phyloP scores from a whole-genome alignment of 2,888 invertebrate species.

The Drosophila subquinaria region DNA sequence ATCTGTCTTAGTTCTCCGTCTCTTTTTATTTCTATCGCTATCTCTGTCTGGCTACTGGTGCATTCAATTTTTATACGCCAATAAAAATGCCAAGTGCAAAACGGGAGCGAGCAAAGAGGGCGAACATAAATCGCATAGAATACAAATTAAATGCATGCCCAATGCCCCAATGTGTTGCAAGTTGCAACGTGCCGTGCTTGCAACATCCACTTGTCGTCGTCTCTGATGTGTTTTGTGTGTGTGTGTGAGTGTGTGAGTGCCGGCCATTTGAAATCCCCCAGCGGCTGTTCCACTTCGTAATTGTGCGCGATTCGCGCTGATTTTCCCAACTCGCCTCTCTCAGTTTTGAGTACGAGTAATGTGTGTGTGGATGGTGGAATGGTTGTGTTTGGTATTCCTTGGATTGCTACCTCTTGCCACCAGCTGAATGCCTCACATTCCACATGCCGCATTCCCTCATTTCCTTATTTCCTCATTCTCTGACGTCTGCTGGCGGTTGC shows the following conservation, averaged over 20 bases:
- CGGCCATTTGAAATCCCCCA: slow-evolving; percentile 58
- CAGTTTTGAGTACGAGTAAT: slow-evolving; percentile 39
- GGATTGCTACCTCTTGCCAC: slow-evolving; percentile 23
- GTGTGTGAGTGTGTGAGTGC: slow-evolving; percentile 51
- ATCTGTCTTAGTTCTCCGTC: neutral
- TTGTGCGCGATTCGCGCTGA: slow-evolving; percentile 63
- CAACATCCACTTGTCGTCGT: slow-evolving; percentile 18
- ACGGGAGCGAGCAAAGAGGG: slow-evolving; percentile 53
- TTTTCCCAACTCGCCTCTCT: slow-evolving; percentile 36
- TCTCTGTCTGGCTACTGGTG: neutral
- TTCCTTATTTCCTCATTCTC: neutral
- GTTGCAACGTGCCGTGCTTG: slow-evolving; percentile 1
- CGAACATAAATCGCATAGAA: slow-evolving; percentile 72
- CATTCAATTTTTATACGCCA: slow-evolving; percentile 52
- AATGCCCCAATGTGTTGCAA: slow-evolving; percentile 25
- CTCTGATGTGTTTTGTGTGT: slow-evolving; percentile 40
- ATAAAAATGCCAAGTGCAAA: slow-evolving; percentile 73
- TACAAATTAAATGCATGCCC: slow-evolving; percentile 72
- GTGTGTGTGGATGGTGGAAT: slow-evolving; percentile 17
- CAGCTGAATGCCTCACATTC: slow-evolving; percentile 2
- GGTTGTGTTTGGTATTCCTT: slow-evolving; percentile 40
- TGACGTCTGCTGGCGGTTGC: slow-evolving; percentile 40
- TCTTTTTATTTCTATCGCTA: neutral
- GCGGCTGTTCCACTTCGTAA: slow-evolving; percentile 55
- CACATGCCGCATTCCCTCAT: neutral